Conservation (phyloP, 2,888 invertebrate genomes). For the Cryptus armator region DNA sequence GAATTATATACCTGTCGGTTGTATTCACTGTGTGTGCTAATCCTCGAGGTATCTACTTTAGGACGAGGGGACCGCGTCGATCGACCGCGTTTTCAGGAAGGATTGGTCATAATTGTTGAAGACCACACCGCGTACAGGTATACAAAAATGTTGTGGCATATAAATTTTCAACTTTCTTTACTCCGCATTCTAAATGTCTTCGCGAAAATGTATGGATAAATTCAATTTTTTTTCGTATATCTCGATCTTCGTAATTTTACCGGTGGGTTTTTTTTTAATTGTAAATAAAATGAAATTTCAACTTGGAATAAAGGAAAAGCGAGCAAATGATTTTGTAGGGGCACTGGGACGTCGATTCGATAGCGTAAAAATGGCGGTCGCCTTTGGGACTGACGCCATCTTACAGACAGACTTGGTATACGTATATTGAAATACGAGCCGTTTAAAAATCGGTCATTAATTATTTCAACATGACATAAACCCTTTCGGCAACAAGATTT, state of each 20-base stretch:
- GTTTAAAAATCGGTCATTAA: not conserved
- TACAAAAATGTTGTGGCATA: not conserved
- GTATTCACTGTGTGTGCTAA: constrained; percentile 15
- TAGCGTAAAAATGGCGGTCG: constrained; percentile 70
- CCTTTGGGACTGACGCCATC: constrained; percentile 42
- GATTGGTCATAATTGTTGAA: constrained; percentile 41
- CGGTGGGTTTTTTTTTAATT: not conserved
- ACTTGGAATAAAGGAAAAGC: not conserved
- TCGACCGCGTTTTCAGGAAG: constrained; percentile 46
- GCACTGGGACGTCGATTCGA: constrained; percentile 5
- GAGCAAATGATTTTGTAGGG: not conserved
- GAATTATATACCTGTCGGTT: constrained; percentile 52
- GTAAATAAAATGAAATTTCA: not conserved
- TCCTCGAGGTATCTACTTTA: constrained; percentile 21
- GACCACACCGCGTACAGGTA: constrained; percentile 26
- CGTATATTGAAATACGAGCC: not conserved
- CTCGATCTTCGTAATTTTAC: not conserved
- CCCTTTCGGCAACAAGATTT: not conserved
- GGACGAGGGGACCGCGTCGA: constrained; percentile 12
- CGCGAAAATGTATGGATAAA: not conserved
- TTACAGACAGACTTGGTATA: constrained; percentile 42
- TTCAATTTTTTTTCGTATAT: not conserved
- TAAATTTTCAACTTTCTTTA: not conserved
- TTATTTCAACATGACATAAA: not conserved
- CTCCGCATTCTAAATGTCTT: not conserved